Evolutionary conservation across 2,888 invertebrate genomes (phyloP), one percentile per base, ranked within the genome.

Genomic region (Daptonema setosum): DNA sequence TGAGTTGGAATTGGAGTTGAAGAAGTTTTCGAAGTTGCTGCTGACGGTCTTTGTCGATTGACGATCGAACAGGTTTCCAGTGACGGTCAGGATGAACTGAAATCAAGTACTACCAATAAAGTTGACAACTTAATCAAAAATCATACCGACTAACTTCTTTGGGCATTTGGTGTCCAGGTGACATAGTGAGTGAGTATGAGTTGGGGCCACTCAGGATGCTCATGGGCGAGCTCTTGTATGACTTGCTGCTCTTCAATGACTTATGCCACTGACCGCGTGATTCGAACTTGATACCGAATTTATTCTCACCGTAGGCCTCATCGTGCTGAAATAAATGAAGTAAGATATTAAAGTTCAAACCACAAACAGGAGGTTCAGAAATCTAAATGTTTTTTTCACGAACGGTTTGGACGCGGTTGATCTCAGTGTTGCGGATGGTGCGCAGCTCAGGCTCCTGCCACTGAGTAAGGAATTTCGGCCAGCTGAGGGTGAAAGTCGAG

Each of bases 361-460:
- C 17, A 35, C 11, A 35, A 8, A 35, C 35, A 17, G 17, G 17
- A 35, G 8, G 8, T 51, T 8, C 51, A 47, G 5, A 47, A n/a
- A 14, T n/a, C n/a, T 5, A 47, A 47, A 47, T 41, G 41, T 14
- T 26, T 26, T 41, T 29, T n/a, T 61, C 58, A 41, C 58, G 55
- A 17, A 54, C 54, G 25, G 8, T 56, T 28, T 43, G 55, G 52
- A 60, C 58, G 30, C 60, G 58, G 53, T 62, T 58, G 56, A 56
- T 58, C 48, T 60, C 57, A 50, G 61, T 60, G 26, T 58, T 55
- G 29, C 53, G 52, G 55, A 66, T 55, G 55, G 64, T 65, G 57
- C 59, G 63, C 59, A 65, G 63, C 51, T 64, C 61, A 52, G 62
- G 55, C 50, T 63, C 62, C 48, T 59, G 51, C 57, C 61, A 64